Base-by-base conservation (phyloP, 2,113 vertebrate genomes). In the Gnathonemus longibarbis region DNA sequence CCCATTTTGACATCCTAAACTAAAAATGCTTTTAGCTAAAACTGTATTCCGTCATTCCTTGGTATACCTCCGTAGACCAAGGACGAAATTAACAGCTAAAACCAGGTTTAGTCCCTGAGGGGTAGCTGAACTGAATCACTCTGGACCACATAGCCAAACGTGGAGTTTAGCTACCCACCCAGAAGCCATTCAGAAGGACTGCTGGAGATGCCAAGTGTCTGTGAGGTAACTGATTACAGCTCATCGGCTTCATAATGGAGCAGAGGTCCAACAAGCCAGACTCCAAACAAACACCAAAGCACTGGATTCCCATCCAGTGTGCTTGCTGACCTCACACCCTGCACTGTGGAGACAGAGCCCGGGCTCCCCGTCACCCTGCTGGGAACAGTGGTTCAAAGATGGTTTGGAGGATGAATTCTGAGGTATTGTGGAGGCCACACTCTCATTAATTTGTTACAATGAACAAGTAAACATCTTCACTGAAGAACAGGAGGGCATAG, bases 21-120 rank as follows among this genome's bases (percentile, higher is more conserved):
- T 85, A 21, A 84, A 84, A 84, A 48, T 48, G 17, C 3, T 85
- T 85, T 49, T 49, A 85, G 48, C 39, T 85, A 85, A 49, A 85
- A 49, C 46, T n/a, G 46, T 11, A 27, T n/a, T 85, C 9, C 24
- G 4, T 46, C 74, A 35, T 70, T 70, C n/a, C 62, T 11, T 5
- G 74, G 35, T 42, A 6, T 80, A 80, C 74, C 74, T 39, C 35
- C 74, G 2, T 42, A 19, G 74, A 50, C 45, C 45, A 86, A 49
- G 45, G 45, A 49, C 48, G 1, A 27, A 48, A 86, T 86, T 49
- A 49, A 27, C 84, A 86, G 46, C 45, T 86, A 50, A 48, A 86
- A 49, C 50, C 84, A 80, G 74, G 74, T 86, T 86, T 86, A n/a
- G 48, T 86, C 84, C 45, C 48, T 10, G n/a, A 86, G 48, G 48